Evolutionary conservation across 1,140 invertebrate genomes (phyloP), one percentile per base, ranked within the genome.

Genomic region (Ephestia elutella): DNA sequence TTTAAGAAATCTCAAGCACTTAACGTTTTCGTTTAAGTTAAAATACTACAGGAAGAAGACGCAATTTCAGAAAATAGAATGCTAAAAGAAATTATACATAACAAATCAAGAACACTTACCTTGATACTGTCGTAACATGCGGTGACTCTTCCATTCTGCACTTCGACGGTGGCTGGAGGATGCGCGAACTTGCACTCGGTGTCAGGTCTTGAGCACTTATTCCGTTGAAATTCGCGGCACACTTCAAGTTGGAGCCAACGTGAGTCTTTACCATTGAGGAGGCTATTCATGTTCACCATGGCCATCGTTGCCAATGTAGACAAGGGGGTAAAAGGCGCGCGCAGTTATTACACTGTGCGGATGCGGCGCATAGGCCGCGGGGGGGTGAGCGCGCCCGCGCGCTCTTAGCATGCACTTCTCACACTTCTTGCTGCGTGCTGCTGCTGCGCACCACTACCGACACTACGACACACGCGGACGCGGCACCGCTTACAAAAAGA

Each of bases 41-140:
- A 25, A 25, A 3, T 7, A 25, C 2, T 25, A 7, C 21, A 25
- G 21, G 21, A 25, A 25, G 7, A 25, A 49, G 48, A n/a, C n/a
- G n/a, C n/a, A n/a, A n/a, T n/a, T n/a, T n/a, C n/a, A 49, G 1
- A 28, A 53, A 20, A 53, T 17, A 8, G 13, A 53, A 25, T 9
- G 30, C 38, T 44, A 30, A 49, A n/a, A 32, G 28, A 20, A 18
- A 10, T 21, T 17, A 19, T 0, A 32, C 17, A 7, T 49, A 49
- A 57, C 10, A 57, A 30, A 54, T 53, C 30, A 55, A 32, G 49
- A 20, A 59, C 49, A 89, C 93, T 92, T 92, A 99, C 99, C 97
- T 99, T 99, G 90, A 99, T 99, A 89, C 97, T 99, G 92, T 99
- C 99, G 93, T 99, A 99, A 92, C 99, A 99, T 71, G 99, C 98